Evolutionary conservation across 2,888 invertebrate genomes (phyloP), one percentile per base, ranked within the genome.

Genomic region (Amaurobius ferox): DNA sequence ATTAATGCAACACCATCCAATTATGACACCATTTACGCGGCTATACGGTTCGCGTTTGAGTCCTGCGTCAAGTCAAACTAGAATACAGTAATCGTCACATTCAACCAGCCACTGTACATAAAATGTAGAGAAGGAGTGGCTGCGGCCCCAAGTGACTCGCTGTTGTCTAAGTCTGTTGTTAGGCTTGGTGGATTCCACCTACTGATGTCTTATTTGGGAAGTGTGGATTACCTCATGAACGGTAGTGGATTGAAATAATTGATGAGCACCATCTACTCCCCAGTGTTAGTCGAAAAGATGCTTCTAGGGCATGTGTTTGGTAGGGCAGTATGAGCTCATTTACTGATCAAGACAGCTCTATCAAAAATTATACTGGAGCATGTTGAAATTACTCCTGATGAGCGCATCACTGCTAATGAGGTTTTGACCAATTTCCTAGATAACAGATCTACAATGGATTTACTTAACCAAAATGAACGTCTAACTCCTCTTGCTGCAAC

Each of bases 61-160:
- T 11, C 19, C 26, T 19, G 23, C 7, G 26, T 23, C 19, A 19
- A 3, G 23, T 61, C 19, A 11, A n/a, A n/a, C 19, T 26, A 61
- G 11, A 61, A 6, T 28, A 26, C 26, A 9, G 30, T 55, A n/a
- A 61, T 55, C 23, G 35, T 55, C 19, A 61, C 61, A 23, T 72
- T 55, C 48, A 61, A 72, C 32, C 72, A 61, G 35, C 72, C 61
- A 6, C 72, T 72, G 28, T 72, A 48, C 30, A 30, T 30, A 11
- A 7, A 72, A 72, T 44, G 23, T 23, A 1, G 29, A 30, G 66
- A 66, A 66, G 30, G 29, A n/a, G 66, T 66, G 11, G 9, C 66
- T 1, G 66, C 32, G 11, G 66, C 66, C 11, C 66, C 66, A 30
- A 32, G 16, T 1, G 66, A 7, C 19, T 66, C 66, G 5, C n/a